Base-by-base conservation (phyloP, 2,113 vertebrate species). In the Trogon surrucura region DNA sequence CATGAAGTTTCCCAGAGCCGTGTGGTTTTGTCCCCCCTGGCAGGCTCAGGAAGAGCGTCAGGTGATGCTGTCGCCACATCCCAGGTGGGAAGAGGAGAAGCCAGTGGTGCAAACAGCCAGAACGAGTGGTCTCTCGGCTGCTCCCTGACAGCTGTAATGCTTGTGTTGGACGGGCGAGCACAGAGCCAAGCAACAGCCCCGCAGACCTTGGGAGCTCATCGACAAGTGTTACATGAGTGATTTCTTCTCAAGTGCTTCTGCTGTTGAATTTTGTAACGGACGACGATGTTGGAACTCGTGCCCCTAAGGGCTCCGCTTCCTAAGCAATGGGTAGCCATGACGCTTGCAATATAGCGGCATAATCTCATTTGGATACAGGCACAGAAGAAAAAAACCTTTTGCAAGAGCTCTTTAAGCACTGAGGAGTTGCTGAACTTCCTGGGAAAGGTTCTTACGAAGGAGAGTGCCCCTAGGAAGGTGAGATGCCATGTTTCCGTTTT, bases 121-220 rank as follows among this genome's bases (percentile, higher is more conserved):
- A 56, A 21, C 25, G 54, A 66, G 65, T 1, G 14, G 34, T 34
- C 80, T 48, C 67, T 57, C 3, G 26, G 53, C 86, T 77, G 61
- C 45, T 72, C 54, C 62, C 41, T 18, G 56, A 5, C 36, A 51
- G 25, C 2, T 10, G 11, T 11, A 80, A 79, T 1, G 7, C 50
- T 38, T 3, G 22, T 19, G 41, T 19, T 15, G 41, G 58, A 58
- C 34, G 32, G 34, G 51, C 4, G 10, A 79, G 32, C 50, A 1
- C 69, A 20, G 74, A 83, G 66, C 45, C 66, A 25, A 29, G 70
- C 22, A 6, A 10, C 44, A n/a, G 69, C 56, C 56, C 56, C 38
- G 91, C 32, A 7, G 8, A 3, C 3, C 4, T 23, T 4, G 0
- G 14, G 15, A 69, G 36, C 69, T 74, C 9, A 12, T 0, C 1